Evolutionary conservation across 2,797 vertebrate species (phyloP).

Genomic region (Coendou prehensilis): DNA sequence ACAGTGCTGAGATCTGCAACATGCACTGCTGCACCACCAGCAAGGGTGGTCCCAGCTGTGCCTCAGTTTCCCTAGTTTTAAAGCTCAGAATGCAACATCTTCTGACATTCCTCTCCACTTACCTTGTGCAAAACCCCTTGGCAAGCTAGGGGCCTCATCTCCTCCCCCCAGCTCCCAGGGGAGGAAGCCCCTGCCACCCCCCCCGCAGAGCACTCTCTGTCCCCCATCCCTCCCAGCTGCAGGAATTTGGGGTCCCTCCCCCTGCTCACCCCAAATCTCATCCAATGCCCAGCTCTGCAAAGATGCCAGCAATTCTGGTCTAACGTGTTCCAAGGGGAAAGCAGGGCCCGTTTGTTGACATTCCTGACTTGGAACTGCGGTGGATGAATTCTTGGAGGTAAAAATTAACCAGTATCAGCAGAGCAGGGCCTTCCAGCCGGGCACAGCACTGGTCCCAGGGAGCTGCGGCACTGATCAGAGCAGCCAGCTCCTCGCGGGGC

Average conservation of each 20-base stretch:
- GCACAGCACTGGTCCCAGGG: background rate
- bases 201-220: background rate
- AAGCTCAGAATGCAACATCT: rapidly evolving
- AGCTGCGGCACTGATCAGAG: background rate
- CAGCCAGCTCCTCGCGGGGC: background rate
- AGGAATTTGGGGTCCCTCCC: background rate
- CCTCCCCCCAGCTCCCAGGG: background rate
- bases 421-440: background rate
- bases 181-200: background rate
- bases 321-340: background rate
- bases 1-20: too few relatives aligned
- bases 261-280: background rate
- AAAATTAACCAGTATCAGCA: slow-evolving; percentile 74
- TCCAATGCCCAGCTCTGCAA: background rate
- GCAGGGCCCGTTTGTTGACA: background rate
- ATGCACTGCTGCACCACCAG: background rate
- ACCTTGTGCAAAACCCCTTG: background rate
- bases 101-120: too few relatives aligned
- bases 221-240: background rate
- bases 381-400: slow-evolving; percentile 52
- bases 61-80: background rate
- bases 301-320: background rate
- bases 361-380: slow-evolving; percentile 19
- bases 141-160: background rate
- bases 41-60: background rate